A percentile compares a stretch with the other conserved stretches of the same genome.
Conservation (phyloP, 1,140 invertebrate species). For the Drosophila prosaltans region DNA sequence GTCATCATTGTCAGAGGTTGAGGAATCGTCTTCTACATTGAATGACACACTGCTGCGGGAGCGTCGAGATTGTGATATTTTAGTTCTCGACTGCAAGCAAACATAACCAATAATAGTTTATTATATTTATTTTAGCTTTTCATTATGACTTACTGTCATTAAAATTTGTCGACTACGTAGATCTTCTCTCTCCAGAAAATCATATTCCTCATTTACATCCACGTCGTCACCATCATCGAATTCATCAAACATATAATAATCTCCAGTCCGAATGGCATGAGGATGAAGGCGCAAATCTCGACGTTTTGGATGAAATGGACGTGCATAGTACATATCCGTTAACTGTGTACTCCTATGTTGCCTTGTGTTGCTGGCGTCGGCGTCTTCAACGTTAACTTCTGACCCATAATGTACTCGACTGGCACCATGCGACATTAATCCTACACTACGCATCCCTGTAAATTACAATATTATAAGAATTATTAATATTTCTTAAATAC, state of each 20-base stretch:
- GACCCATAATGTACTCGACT: not conserved
- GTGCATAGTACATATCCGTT: constrained; percentile 30
- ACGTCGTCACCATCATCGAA: constrained; percentile 52
- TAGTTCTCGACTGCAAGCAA: constrained; percentile 31
- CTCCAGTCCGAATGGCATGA: constrained; percentile 55
- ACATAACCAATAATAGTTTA: not conserved
- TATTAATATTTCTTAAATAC: too few species aligned
- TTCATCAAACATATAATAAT: constrained; percentile 70
- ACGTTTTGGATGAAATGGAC: constrained; percentile 30
- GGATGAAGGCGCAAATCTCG: constrained; percentile 57
- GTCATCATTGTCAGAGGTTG: constrained; percentile 51
- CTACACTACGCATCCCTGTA: not conserved
- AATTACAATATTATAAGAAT: too few species aligned
- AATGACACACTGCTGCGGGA: constrained; percentile 1
- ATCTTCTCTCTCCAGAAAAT: constrained; percentile 65
- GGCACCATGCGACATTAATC: not conserved
- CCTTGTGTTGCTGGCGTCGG: not conserved
- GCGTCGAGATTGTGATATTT: constrained; percentile 2
- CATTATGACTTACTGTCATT: constrained; percentile 32
- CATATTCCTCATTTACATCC: constrained; percentile 53
- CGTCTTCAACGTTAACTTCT: not conserved
- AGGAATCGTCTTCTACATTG: constrained; percentile 9
- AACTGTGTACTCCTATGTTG: not conserved
- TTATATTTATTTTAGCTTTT: not conserved
- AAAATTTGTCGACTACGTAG: constrained; percentile 35